phyloP scores from a whole-genome alignment of 2,113 vertebrate species.

The Trogon melanurus region DNA sequence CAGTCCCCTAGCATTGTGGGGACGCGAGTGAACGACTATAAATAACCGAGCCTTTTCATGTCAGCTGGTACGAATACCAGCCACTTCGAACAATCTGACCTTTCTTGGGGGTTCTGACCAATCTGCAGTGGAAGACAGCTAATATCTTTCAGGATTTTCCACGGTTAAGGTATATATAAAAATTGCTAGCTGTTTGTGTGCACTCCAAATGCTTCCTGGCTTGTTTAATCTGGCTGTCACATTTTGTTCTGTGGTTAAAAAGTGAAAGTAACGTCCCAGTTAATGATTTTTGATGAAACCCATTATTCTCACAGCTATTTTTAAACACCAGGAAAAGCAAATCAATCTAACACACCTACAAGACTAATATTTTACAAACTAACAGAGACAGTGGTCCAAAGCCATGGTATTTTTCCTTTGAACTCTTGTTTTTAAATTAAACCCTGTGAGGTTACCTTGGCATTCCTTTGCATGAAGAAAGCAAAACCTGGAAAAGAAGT shows the following conservation, averaged over 20 bases:
- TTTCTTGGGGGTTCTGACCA: slow-evolving; percentile 39
- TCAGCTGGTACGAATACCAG: slow-evolving; percentile 58
- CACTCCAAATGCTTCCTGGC: slow-evolving; percentile 1
- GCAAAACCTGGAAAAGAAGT: neutral
- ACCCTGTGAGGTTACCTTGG: slow-evolving; percentile 9
- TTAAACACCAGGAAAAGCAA: slow-evolving; percentile 17
- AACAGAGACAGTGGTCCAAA: slow-evolving; percentile 36
- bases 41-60: slow-evolving; percentile 40
- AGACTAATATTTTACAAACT: slow-evolving; percentile 68
- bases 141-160: slow-evolving; percentile 44
- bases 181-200: slow-evolving; percentile 13
- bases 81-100: slow-evolving; percentile 57
- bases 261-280: slow-evolving; percentile 44
- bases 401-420: slow-evolving; percentile 14
- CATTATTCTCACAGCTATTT: slow-evolving; percentile 72
- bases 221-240: slow-evolving; percentile 71
- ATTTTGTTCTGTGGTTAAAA: slow-evolving; percentile 62
- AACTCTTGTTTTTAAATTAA: slow-evolving; percentile 30
- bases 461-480: neutral
- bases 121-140: neutral
- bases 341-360: slow-evolving; percentile 48
- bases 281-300: slow-evolving; percentile 68
- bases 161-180: neutral
- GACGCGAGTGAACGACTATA: slow-evolving; percentile 1
- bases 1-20: slow-evolving; percentile 15